phyloP scores from a whole-genome alignment of 2,113 vertebrate genomes.

The Bos taurus region ARS-UCD2.0 NC_037351.1:5635501-5636000 shows the following conservation, averaged over 20 bases:
- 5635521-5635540: not conserved
- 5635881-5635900: not conserved
- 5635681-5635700: not conserved
- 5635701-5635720: not conserved
- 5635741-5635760: not conserved
- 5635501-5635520: not conserved
- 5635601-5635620: not conserved
- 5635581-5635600: not conserved
- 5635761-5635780: not conserved
- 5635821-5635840: not conserved
- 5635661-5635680: not conserved
- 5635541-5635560: not conserved
- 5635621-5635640: not conserved
- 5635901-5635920: not conserved
- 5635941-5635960: not conserved
- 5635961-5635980: not conserved
- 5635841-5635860: not conserved
- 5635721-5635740: not conserved
- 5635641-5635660: no score
- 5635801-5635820: rapidly evolving
- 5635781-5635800: not conserved
- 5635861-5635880: not conserved
- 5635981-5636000: not conserved
- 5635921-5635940: not conserved
- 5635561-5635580: not conserved